A percentile compares a stretch with the other conserved stretches of the same genome.
Evolutionary conservation across 2,797 vertebrate genomes (phyloP).

Genomic region (Sus cebifrons): DNA sequence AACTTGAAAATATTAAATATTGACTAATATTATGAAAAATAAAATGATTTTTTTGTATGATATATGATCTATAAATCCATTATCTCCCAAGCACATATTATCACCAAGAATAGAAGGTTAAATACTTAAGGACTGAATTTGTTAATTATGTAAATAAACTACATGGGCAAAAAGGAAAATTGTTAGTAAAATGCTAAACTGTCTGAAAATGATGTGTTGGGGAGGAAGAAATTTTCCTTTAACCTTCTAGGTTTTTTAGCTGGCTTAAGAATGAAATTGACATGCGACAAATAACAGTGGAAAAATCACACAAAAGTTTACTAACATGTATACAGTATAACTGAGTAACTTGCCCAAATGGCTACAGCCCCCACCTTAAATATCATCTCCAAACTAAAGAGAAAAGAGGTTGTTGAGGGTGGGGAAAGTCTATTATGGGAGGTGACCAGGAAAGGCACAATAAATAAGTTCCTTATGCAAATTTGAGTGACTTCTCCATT

Average conservation of each 20-base stretch:
- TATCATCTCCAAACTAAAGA: background rate
- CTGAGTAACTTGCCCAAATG: background rate
- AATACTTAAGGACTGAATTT: background rate
- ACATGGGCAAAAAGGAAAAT: background rate
- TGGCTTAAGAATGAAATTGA: background rate
- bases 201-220: background rate
- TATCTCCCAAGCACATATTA: background rate
- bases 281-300: background rate
- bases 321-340: background rate
- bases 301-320: background rate
- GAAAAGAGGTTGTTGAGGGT: background rate
- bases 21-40: slow-evolving; percentile 21
- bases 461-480: background rate
- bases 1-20: background rate
- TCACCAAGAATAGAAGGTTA: background rate
- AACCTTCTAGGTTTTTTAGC: background rate
- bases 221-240: background rate
- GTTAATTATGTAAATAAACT: slow-evolving; percentile 19
- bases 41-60: background rate
- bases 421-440: background rate
- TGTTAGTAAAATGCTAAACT: background rate
- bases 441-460: background rate
- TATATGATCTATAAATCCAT: background rate
- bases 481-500: background rate
- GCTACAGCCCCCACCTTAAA: background rate